Base-by-base conservation (phyloP, 2,888 invertebrate genomes). In the Drosophila barbarae region DNA sequence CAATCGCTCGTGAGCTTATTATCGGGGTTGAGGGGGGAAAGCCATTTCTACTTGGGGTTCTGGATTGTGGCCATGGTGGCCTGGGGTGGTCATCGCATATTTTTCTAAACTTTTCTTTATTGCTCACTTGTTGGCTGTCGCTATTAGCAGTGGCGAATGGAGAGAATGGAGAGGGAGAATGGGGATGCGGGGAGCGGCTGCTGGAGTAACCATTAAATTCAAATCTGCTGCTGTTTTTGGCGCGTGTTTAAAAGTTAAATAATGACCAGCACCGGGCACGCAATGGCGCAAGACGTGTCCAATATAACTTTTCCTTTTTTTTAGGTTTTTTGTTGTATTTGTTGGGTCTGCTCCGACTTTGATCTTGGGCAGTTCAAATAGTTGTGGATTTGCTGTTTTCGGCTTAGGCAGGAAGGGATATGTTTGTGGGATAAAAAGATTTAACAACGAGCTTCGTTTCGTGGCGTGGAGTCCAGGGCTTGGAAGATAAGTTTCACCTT, bases 51-150 rank as follows among this genome's bases (percentile, higher is more conserved):
- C 46, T 46, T 30, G 30, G 46, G 46, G 18, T 5, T 34, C 47
- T 2, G 47, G 53, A n/a, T 12, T 23, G 26, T 55, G 59, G 57
- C 23, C 41, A 60, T 15, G 30, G 46, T 18, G 46, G 46, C 28
- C 28, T 61, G 51, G 50, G 77, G 69, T 65, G 39, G 36, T 49
- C 72, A 77, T 84, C 79, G 76, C 70, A 77, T 75, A 86, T 86
- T 85, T 85, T 81, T 77, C 77, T 76, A 85, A 86, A 86, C 85
- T 86, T 79, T 84, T 81, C 75, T 79, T 86, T 86, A 86, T 86
- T 85, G 86, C 87, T 83, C 81, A 86, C 85, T 86, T 86, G 83
- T 86, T 85, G 86, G 83, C 59, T 61, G 80, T 54, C 63, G 75
- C 69, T 77, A 75, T 63, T 72, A 70, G 80, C 67, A 59, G 67